phyloP scores from a whole-genome alignment of 2,888 invertebrate species.

The Perdita meconis region DNA sequence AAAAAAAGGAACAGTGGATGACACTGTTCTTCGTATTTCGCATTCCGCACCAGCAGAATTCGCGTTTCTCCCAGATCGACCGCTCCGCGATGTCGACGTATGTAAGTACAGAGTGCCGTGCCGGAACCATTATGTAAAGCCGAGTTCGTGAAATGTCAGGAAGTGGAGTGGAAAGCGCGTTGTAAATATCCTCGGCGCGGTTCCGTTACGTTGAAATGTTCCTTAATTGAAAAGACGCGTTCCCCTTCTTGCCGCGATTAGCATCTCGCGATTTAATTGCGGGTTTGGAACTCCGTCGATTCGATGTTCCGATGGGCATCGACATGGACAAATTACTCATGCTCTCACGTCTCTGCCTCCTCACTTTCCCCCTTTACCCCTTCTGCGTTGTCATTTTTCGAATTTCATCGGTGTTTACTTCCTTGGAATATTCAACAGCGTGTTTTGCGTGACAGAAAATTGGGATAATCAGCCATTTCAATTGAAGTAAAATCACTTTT shows the following conservation, averaged over 20 bases:
- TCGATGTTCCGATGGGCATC: slow-evolving; percentile 19
- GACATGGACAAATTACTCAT: slow-evolving; percentile 34
- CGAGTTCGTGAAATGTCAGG: slow-evolving; percentile 39
- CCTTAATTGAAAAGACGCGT: slow-evolving; percentile 61
- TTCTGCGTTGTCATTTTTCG: neutral
- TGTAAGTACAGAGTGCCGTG: neutral
- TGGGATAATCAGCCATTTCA: too few species aligned
- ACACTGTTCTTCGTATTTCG: too few species aligned
- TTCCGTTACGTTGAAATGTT: slow-evolving; percentile 56
- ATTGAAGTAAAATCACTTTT: too few species aligned
- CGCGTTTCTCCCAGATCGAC: too few species aligned
- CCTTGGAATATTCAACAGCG: too few species aligned
- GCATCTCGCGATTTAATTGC: slow-evolving; percentile 64
- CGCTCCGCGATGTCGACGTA: too few species aligned
- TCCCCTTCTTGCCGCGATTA: slow-evolving; percentile 54
- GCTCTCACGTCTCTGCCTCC: neutral
- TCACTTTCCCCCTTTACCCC: too few species aligned
- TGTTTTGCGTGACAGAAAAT: too few species aligned
- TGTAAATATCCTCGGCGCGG: slow-evolving; percentile 31
- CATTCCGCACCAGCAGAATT: too few species aligned
- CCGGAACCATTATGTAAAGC: neutral
- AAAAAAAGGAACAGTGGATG: too few species aligned
- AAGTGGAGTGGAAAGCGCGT: slow-evolving; percentile 22
- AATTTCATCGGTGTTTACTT: too few species aligned
- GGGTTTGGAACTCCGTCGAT: slow-evolving; percentile 32